Percentiles rank a stretch among this genome's conserved stretches.
These are phyloP conservation scores for Drosophila niveifrons DNA, from an alignment of 2,888 invertebrate genomes.

Conservation along the genomic window DNA sequence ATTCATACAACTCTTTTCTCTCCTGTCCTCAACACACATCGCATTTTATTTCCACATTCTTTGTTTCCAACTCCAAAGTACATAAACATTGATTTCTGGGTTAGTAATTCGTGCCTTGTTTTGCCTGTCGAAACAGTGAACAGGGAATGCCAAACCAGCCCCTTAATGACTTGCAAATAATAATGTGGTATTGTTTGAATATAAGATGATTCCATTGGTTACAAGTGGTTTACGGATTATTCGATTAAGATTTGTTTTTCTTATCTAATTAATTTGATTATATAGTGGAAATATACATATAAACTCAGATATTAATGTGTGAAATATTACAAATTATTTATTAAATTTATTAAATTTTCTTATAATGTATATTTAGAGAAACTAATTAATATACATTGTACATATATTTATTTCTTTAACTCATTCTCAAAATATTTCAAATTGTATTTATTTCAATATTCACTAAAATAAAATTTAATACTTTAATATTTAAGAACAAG, in stretches of 20 bases:
- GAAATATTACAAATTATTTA: too few relatives aligned
- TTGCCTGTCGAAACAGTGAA: background rate
- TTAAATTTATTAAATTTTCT: too few relatives aligned
- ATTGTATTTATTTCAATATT: too few relatives aligned
- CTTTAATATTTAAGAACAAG: too few relatives aligned
- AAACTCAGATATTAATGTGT: too few relatives aligned
- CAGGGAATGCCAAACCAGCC: background rate
- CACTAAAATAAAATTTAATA: too few relatives aligned
- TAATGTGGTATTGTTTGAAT: background rate
- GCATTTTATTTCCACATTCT: slow-evolving; percentile 24
- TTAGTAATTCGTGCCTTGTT: slow-evolving; percentile 27
- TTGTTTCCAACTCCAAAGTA: background rate
- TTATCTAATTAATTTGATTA: background rate
- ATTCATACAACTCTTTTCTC: slow-evolving; percentile 30
- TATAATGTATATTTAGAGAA: too few relatives aligned
- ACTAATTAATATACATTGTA: too few relatives aligned
- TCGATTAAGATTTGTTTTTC: background rate
- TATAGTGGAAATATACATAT: too few relatives aligned
- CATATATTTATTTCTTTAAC: too few relatives aligned
- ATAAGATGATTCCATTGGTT: slow-evolving; percentile 1
- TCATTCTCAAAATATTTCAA: too few relatives aligned
- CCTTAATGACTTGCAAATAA: slow-evolving; percentile 40
- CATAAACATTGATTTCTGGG: slow-evolving; percentile 32
- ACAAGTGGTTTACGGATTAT: background rate
- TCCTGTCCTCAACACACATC: background rate